Evolutionary conservation across 2,113 vertebrate species (phyloP).

Genomic region (Turnix velox): DNA sequence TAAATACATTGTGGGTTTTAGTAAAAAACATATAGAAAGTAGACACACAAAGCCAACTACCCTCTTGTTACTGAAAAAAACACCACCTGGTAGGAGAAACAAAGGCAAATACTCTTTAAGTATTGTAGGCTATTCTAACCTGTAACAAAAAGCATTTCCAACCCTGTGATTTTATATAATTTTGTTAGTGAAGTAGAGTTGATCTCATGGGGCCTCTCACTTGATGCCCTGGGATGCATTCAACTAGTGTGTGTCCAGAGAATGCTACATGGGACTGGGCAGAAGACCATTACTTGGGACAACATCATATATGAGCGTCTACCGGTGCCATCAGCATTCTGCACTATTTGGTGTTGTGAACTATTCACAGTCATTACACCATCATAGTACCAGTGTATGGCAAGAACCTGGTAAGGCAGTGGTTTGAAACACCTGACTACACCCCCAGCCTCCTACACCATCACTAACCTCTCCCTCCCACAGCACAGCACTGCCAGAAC

Average conservation of each 20-base stretch:
- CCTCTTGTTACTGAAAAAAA: neutral
- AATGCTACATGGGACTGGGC: neutral
- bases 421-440: neutral
- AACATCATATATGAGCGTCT: neutral
- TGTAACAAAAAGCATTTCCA: neutral
- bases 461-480: neutral
- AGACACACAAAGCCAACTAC: neutral
- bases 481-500: neutral
- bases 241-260: neutral
- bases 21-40: neutral
- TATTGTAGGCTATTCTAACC: neutral
- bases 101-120: neutral
- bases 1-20: neutral
- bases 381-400: fast-evolving
- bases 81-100: neutral
- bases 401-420: neutral
- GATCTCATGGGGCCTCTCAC: neutral
- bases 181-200: neutral
- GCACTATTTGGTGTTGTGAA: neutral
- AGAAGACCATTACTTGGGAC: neutral
- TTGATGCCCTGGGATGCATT: neutral
- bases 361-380: neutral
- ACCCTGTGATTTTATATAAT: neutral
- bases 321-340: neutral
- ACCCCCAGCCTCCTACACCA: neutral